Percentiles rank a stretch among this genome's conserved stretches.
Conservation (phyloP, 2,888 invertebrate genomes). For the Cartodere bifasciata region DNA sequence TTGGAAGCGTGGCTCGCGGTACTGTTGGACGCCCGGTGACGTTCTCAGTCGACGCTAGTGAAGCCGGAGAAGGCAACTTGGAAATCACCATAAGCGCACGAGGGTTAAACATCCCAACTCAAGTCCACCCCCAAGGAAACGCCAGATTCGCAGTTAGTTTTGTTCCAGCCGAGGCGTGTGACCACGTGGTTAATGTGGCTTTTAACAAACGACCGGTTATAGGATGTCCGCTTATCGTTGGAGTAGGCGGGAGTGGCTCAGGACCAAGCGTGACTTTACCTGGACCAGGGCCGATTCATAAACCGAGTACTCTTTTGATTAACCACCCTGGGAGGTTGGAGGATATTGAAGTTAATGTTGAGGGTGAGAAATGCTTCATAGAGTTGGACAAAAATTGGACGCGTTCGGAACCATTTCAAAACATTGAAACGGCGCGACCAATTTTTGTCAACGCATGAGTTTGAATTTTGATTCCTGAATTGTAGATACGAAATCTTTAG, state of each 20-base stretch:
- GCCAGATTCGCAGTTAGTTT: constrained; percentile 92
- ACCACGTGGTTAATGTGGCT: constrained; percentile 92
- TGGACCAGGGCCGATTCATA: constrained; percentile 58
- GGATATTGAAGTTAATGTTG: constrained; percentile 92
- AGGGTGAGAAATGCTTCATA: constrained; percentile 65
- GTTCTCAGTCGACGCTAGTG: constrained; percentile 88
- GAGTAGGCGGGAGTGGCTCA: constrained; percentile 52
- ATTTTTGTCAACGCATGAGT: too few relatives aligned
- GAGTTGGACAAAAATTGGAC: too few relatives aligned
- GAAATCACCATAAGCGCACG: constrained; percentile 93
- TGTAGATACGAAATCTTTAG: too few relatives aligned
- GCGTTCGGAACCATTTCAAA: too few relatives aligned
- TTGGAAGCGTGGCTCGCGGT: constrained; percentile 65
- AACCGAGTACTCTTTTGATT: constrained; percentile 56
- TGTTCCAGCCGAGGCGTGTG: constrained; percentile 85
- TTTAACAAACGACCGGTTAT: constrained; percentile 86
- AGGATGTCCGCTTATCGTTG: constrained; percentile 84
- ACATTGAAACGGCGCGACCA: too few relatives aligned
- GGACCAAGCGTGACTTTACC: constrained; percentile 60
- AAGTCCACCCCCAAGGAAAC: constrained; percentile 82
- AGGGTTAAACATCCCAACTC: constrained; percentile 88
- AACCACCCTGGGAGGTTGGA: constrained; percentile 79
- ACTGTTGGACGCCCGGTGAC: constrained; percentile 86
- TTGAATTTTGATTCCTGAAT: too few relatives aligned
- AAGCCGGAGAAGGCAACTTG: constrained; percentile 93